phyloP scores from a whole-genome alignment of 2,888 invertebrate species.

The Sthenelais limicola region DNA sequence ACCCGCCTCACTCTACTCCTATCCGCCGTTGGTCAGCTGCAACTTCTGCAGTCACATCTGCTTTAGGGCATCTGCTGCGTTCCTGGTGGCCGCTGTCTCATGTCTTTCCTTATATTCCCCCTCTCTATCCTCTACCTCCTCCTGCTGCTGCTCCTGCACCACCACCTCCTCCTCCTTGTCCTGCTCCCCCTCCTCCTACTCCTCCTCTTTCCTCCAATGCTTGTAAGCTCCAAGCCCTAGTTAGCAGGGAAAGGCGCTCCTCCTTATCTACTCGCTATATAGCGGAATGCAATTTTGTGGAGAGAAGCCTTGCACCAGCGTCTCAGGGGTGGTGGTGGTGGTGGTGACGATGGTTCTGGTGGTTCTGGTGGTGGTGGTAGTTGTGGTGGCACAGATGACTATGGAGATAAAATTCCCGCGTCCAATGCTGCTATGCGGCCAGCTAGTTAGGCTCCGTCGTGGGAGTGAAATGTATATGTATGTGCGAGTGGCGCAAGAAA shows the following conservation, averaged over 20 bases:
- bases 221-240: not conserved
- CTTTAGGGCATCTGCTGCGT: too few species aligned
- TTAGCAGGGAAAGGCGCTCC: not conserved
- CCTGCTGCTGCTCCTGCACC: not conserved
- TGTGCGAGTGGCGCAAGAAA: too few species aligned
- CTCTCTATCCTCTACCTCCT: not conserved
- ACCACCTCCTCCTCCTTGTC: not conserved
- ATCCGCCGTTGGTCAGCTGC: too few species aligned
- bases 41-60: too few species aligned
- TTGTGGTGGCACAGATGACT: too few species aligned
- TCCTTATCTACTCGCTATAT: constrained; percentile 5
- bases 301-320: not conserved
- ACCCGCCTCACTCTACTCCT: not conserved
- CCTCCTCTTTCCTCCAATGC: not conserved
- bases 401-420: not conserved
- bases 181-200: not conserved
- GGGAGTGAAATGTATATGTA: too few species aligned
- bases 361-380: constrained; percentile 6
- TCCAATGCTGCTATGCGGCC: not conserved
- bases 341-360: not conserved
- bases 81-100: too few species aligned
- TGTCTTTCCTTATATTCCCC: too few species aligned
- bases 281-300: not conserved
- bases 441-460: too few species aligned
- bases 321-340: constrained; percentile 5